Evolutionary conservation across 2,797 vertebrate genomes (phyloP), one percentile per base, ranked within the genome.

Genomic region (Florisuga fusca): DNA sequence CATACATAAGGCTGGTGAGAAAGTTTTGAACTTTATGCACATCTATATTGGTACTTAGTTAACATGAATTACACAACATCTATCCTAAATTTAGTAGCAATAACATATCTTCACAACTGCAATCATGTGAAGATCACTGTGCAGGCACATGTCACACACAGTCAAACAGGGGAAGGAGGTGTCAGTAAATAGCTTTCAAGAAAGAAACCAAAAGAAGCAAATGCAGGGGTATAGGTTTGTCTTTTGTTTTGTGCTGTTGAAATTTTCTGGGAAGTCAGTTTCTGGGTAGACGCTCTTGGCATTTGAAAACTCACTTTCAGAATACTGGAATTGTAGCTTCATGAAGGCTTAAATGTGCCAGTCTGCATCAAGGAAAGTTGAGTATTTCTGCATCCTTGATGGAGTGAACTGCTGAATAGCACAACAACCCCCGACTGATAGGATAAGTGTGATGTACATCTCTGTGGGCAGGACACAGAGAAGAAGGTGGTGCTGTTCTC

Each of bases 381-480:
- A 50, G 23, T 17, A 43, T 17, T 58, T 46, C 58, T 64, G 4
- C 7, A 5, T 21, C 23, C 59, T 68, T 34, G 29, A 38, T 19
- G 48, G 31, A 58, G 36, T 45, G 7, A 33, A 34, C 3, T 53
- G 57, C 7, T 15, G 58, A 68, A 64, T 1, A 64, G 27, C 55
- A 86, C 46, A 69, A 12, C 33, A 21, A 9, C 26, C 62, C 21
- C 20, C 2, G 34, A 5, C 20, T 62, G 38, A 22, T 21, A 64
- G 62, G 23, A 1, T 53, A 57, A 55, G 15, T 27, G n/a, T 9
- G 74, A 22, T 7, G 17, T 8, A 59, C 14, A 62, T 66, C 25
- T 29, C 5, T 3, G 2, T 26, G n/a, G 20, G 50, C 41, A 57
- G 27, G 41, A 9, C 7, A 12, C 0, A 0, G 69, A 31, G 38